Evolutionary conservation across 2,888 invertebrate genomes (phyloP).

Genomic region (Erpobdella octoculata): DNA sequence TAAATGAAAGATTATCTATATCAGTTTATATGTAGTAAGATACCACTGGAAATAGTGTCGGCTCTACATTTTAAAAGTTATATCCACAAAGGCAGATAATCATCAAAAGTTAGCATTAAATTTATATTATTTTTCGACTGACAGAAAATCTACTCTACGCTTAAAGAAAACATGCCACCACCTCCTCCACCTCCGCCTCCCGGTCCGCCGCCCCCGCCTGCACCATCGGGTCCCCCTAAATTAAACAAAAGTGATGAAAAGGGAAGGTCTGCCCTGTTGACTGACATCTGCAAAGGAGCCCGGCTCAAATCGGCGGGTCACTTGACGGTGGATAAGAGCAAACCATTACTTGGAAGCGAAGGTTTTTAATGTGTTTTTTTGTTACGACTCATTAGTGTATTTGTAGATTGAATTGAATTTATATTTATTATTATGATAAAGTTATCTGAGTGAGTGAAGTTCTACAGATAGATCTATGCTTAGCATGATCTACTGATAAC

Average conservation of each 20-base stretch:
- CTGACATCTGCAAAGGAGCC: constrained; percentile 24
- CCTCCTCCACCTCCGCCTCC: constrained; percentile 25
- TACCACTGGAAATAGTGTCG: too few relatives aligned
- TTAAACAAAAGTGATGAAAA: not conserved
- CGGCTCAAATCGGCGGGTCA: constrained; percentile 11
- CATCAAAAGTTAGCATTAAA: too few relatives aligned
- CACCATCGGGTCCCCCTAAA: constrained; percentile 6
- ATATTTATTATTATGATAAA: not conserved
- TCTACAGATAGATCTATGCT: too few relatives aligned
- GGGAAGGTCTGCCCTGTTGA: constrained; percentile 7
- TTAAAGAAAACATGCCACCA: constrained; percentile 8
- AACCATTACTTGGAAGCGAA: constrained; percentile 23
- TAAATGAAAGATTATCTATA: too few relatives aligned
- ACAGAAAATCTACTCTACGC: not conserved
- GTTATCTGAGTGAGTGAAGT: too few relatives aligned
- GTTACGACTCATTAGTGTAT: not conserved
- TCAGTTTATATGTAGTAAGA: too few relatives aligned
- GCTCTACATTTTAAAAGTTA: too few relatives aligned
- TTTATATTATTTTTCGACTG: too few relatives aligned
- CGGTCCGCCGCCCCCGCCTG: constrained; percentile 3
- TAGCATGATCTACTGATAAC: too few relatives aligned
- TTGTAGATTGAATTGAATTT: not conserved
- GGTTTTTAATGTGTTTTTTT: not conserved
- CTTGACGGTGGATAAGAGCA: constrained; percentile 23
- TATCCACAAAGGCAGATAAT: too few relatives aligned